Conservation (phyloP, 2,888 invertebrate species). For the Micoletzkya japonica region DNA sequence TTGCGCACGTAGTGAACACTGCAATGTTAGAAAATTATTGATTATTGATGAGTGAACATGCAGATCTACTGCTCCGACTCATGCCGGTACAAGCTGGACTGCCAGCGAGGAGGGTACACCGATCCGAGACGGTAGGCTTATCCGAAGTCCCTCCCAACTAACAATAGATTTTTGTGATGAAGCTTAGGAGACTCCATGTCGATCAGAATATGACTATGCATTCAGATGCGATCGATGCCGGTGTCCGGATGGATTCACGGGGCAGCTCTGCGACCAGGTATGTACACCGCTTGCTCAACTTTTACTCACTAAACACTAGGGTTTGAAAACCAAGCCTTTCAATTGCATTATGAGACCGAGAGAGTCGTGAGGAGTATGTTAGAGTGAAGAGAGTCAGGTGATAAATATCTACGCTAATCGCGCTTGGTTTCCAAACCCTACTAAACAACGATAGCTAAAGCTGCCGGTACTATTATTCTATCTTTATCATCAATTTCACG, state of each 20-base stretch:
- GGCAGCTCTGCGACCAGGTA: constrained; percentile 57
- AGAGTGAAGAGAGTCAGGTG: no score
- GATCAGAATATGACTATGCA: neutral
- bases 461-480: no score
- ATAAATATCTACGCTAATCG: no score
- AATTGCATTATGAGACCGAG: no score
- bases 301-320: no score
- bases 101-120: constrained; percentile 64
- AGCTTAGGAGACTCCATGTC: neutral
- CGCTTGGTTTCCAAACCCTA: no score
- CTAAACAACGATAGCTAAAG: no score
- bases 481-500: neutral
- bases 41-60: neutral
- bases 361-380: no score
- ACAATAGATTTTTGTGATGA: neutral
- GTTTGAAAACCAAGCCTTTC: no score
- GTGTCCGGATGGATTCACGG: constrained; percentile 64
- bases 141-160: neutral
- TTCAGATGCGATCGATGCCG: constrained; percentile 58
- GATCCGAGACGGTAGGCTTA: constrained; percentile 57
- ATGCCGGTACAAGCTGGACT: constrained; percentile 55
- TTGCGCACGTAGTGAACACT: neutral
- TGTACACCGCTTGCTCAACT: no score
- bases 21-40: no score
- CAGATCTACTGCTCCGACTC: constrained; percentile 56